phyloP scores from a whole-genome alignment of 2,113 vertebrate species.

The Charadrius vociferus region DNA sequence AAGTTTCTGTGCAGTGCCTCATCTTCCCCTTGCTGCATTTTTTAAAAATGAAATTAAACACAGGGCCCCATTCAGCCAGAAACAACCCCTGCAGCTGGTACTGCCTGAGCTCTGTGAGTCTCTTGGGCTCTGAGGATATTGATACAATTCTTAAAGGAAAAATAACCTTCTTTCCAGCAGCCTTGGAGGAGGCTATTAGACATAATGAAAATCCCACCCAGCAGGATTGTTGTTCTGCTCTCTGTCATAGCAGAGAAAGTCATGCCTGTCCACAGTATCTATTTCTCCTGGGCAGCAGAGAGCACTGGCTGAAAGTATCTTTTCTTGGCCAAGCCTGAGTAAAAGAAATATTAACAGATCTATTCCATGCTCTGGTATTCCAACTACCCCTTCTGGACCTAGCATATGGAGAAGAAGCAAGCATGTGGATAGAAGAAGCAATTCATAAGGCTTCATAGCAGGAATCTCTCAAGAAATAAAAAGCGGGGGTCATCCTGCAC shows the following conservation, averaged over 20 bases:
- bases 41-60: neutral
- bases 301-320: neutral
- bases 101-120: neutral
- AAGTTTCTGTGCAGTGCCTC: neutral
- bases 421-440: neutral
- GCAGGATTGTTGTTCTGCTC: neutral
- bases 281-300: neutral
- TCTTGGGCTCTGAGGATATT: neutral
- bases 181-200: neutral
- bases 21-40: neutral
- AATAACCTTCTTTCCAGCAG: neutral
- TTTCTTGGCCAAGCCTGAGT: neutral
- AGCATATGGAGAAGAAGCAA: neutral
- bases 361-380: neutral
- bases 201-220: neutral
- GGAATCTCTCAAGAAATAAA: neutral
- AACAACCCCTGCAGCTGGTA: neutral
- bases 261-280: neutral
- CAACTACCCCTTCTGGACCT: neutral
- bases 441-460: neutral
- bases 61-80: neutral
- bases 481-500: neutral
- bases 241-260: neutral
- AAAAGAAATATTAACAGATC: neutral
- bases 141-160: neutral